phyloP scores from a whole-genome alignment of 2,797 vertebrate genomes.

The Acridotheres tristis region DNA sequence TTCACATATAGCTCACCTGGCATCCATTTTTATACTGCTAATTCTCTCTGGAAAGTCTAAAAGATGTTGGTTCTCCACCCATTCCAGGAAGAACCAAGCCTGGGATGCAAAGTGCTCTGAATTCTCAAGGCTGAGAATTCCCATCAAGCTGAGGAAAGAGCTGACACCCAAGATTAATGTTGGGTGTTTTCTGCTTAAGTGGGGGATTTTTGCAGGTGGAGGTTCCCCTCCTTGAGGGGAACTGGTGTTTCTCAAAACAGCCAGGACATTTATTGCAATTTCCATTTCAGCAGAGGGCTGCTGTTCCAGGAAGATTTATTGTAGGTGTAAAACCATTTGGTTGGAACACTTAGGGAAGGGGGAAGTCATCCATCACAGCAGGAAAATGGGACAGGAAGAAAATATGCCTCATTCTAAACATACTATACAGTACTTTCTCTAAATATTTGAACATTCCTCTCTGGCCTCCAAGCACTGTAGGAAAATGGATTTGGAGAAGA shows the following conservation, averaged over 20 bases:
- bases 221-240: conserved; percentile 6
- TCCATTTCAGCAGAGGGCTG: conserved; percentile 11
- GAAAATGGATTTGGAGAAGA: neutral
- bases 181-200: conserved; percentile 20
- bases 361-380: conserved; percentile 39
- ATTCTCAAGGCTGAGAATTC: conserved; percentile 13
- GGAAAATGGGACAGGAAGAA: conserved; percentile 62
- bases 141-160: neutral
- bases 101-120: neutral
- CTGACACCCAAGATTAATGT: conserved; percentile 21
- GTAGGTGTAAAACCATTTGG: neutral
- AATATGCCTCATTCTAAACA: conserved; percentile 39
- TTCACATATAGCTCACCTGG: neutral
- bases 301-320: conserved; percentile 4
- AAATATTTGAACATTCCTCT: conserved; percentile 45
- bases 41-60: neutral
- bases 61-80: neutral
- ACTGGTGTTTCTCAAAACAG: conserved; percentile 18
- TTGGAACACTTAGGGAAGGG: neutral
- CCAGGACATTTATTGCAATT: conserved; percentile 15
- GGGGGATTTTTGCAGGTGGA: conserved; percentile 34
- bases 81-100: conserved; percentile 14
- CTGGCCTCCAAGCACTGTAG: neutral
- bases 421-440: conserved; percentile 25
- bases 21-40: neutral